Percentiles rank a stretch among this genome's conserved stretches.
phyloP scores from a whole-genome alignment of 2,888 invertebrate species.

The Meandrusa payeni region DNA sequence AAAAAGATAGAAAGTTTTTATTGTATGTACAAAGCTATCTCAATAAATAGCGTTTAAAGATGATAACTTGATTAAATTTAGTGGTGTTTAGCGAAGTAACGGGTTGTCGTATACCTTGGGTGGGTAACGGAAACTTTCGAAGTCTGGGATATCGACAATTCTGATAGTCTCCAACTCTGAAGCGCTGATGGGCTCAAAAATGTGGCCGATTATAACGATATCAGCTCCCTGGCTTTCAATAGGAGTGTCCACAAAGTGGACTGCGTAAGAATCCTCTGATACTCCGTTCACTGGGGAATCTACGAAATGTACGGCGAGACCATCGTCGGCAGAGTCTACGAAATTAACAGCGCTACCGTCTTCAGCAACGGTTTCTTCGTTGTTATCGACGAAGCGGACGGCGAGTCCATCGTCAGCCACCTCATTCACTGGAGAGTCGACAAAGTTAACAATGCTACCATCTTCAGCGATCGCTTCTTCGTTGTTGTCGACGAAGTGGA shows the following conservation, averaged over 20 bases:
- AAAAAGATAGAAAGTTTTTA: neutral
- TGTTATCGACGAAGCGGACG: no score
- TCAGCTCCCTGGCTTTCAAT: constrained; percentile 3
- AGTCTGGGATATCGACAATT: constrained; percentile 8
- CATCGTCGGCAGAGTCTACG: constrained; percentile 23
- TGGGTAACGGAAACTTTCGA: constrained; percentile 3
- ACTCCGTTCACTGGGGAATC: constrained; percentile 2
- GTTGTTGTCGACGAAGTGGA: constrained; percentile 9
- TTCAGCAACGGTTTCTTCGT: neutral
- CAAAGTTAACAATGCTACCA: no score
- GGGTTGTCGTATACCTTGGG: constrained; percentile 35
- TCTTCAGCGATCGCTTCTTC: no score
- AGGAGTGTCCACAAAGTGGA: constrained; percentile 13
- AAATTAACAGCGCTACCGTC: constrained; percentile 18
- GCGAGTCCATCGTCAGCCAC: no score
- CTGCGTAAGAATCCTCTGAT: neutral
- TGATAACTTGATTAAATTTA: constrained; percentile 8
- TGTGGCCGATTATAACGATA: constrained; percentile 5
- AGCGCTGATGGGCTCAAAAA: constrained; percentile 18
- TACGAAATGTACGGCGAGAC: constrained; percentile 6
- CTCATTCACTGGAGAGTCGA: no score
- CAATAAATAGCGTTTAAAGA: constrained; percentile 1
- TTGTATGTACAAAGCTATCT: constrained; percentile 1
- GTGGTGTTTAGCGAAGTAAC: constrained; percentile 32
- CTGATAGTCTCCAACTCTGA: constrained; percentile 24